These are phyloP conservation scores for Psilanteris sp. DNA, from an alignment of 1,140 invertebrate species.

Conservation along the genomic window DNA sequence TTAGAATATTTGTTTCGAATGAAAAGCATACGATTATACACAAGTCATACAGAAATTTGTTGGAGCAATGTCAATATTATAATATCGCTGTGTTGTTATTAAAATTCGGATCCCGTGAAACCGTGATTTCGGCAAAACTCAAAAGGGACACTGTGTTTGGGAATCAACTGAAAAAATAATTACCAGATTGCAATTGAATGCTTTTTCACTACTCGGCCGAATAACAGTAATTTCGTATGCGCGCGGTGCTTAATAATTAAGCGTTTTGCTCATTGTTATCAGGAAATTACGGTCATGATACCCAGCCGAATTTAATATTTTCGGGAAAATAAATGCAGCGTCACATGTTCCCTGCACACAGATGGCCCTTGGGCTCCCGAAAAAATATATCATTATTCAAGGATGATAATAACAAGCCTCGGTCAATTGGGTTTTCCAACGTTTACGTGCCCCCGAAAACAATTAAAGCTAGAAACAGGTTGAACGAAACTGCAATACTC, in stretches of 20 bases:
- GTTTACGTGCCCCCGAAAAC: too few relatives aligned
- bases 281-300: conserved; percentile 17
- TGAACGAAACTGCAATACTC: too few relatives aligned
- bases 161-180: conserved; percentile 16
- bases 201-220: conserved; percentile 3
- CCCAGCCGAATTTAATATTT: conserved; percentile 17
- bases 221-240: conserved; percentile 19
- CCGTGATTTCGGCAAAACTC: too few relatives aligned
- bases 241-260: conserved; percentile 24
- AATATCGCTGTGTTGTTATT: too few relatives aligned
- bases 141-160: too few relatives aligned
- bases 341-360: conserved; percentile 33
- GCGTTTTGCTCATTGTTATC: conserved; percentile 31
- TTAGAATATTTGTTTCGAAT: too few relatives aligned
- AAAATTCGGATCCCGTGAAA: too few relatives aligned
- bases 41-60: too few relatives aligned
- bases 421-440: conserved; percentile 27
- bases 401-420: conserved; percentile 25
- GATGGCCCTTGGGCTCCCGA: conserved; percentile 6
- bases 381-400: conserved; percentile 24
- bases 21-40: too few relatives aligned
- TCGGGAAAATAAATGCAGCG: conserved; percentile 24
- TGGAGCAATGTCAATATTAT: too few relatives aligned
- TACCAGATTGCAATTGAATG: conserved; percentile 10
- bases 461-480: too few relatives aligned